Conservation (phyloP, 2,113 vertebrate genomes). For the Motacilla tschutschensis region DNA sequence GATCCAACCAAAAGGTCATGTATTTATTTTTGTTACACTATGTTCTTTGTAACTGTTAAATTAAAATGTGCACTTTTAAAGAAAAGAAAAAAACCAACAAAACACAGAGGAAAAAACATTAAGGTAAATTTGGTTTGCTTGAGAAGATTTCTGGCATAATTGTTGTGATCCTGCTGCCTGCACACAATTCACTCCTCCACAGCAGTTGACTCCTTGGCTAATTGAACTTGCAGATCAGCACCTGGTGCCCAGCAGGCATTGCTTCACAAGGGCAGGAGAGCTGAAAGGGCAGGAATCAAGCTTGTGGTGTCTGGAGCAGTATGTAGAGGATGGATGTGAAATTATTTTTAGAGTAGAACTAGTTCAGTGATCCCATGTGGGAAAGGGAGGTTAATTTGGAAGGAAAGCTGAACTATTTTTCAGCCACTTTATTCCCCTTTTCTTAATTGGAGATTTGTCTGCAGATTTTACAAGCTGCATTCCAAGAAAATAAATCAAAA, state of each 20-base stretch:
- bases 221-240: conserved; percentile 19
- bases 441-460: conserved; percentile 24
- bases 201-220: not conserved
- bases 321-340: not conserved
- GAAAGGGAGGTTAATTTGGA: conserved; percentile 11
- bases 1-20: conserved; percentile 61
- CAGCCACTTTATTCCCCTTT: not conserved
- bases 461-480: not conserved
- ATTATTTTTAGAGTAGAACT: conserved; percentile 47
- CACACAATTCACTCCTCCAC: conserved; percentile 28
- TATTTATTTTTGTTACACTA: conserved; percentile 75
- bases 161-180: conserved; percentile 4
- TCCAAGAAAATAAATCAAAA: not conserved
- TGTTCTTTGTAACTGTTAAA: conserved; percentile 70
- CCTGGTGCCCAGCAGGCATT: conserved; percentile 34
- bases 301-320: not conserved
- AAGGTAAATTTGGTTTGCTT: conserved; percentile 33
- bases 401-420: conserved; percentile 8
- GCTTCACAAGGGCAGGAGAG: conserved; percentile 1
- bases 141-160: conserved; percentile 25
- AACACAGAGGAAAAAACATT: not conserved
- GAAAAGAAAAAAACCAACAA: not conserved
- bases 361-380: conserved; percentile 26
- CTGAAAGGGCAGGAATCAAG: conserved; percentile 14
- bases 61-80: conserved; percentile 71